A percentile compares a stretch with the other conserved stretches of the same genome.
Evolutionary conservation across 2,797 vertebrate species (phyloP).

Genomic region (Lophius americanus): DNA sequence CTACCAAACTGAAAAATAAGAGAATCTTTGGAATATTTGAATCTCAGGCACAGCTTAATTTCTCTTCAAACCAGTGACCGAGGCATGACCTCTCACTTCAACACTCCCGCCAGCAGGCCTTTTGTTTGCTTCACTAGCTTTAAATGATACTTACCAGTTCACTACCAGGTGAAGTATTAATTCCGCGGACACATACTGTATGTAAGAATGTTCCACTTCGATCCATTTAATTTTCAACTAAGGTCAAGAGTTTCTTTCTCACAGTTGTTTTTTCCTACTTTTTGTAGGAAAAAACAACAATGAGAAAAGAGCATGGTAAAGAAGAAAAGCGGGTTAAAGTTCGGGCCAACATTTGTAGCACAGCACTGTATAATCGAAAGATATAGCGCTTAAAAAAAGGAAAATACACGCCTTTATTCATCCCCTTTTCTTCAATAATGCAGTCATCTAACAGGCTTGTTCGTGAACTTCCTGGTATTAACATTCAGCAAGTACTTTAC

Average conservation of each 20-base stretch:
- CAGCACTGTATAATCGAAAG: neutral
- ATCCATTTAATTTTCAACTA: slow-evolving; percentile 1
- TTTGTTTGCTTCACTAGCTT: slow-evolving; percentile 25
- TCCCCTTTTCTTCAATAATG: neutral
- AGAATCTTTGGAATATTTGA: neutral
- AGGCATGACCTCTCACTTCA: slow-evolving; percentile 6
- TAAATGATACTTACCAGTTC: slow-evolving; percentile 17
- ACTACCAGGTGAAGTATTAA: slow-evolving; percentile 16
- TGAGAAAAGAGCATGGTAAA: neutral
- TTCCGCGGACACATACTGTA: slow-evolving; percentile 1
- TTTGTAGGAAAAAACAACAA: too few relatives aligned
- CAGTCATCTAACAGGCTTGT: slow-evolving; percentile 22
- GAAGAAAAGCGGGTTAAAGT: neutral
- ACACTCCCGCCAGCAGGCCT: slow-evolving; percentile 32
- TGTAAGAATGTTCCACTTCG: slow-evolving; percentile 1
- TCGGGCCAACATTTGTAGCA: neutral
- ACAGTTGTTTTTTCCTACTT: neutral
- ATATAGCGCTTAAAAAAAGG: neutral
- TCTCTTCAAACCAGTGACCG: slow-evolving; percentile 13
- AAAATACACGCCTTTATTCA: slow-evolving; percentile 22
- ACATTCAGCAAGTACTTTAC: neutral
- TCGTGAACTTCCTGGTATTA: slow-evolving; percentile 9
- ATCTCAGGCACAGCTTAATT: slow-evolving; percentile 5
- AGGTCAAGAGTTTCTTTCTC: slow-evolving; percentile 2
- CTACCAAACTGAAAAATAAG: neutral